Conservation (phyloP, 2,797 vertebrate species). For the Falco cherrug region DNA sequence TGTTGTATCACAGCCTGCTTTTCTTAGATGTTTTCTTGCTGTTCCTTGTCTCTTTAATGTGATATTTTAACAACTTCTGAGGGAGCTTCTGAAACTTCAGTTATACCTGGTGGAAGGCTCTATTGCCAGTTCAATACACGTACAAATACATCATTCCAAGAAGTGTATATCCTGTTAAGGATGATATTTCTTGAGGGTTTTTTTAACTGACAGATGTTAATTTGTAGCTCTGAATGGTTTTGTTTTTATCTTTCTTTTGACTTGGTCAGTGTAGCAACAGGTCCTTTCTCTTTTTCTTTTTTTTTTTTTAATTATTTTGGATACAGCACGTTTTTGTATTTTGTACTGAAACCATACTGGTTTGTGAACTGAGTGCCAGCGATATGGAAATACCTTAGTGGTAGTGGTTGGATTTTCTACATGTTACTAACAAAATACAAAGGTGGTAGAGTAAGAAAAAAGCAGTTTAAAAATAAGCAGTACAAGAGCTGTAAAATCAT, state of each 20-base stretch:
- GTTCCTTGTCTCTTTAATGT: constrained; percentile 92
- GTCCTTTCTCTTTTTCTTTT: constrained; percentile 3
- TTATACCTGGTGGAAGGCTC: constrained; percentile 72
- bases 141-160: constrained; percentile 36
- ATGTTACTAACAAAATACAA: background rate
- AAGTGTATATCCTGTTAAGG: constrained; percentile 56
- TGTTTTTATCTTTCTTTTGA: background rate
- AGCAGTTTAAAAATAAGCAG: background rate
- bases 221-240: constrained; percentile 47
- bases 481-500: constrained; percentile 2
- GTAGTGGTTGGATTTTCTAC: constrained; percentile 52
- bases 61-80: constrained; percentile 84
- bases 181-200: constrained; percentile 72
- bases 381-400: constrained; percentile 45
- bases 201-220: constrained; percentile 64
- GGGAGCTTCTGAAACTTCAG: constrained; percentile 75
- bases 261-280: constrained; percentile 63
- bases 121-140: constrained; percentile 38
- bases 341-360: constrained; percentile 71
- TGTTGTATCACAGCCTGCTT: constrained; percentile 91
- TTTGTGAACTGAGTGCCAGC: constrained; percentile 68
- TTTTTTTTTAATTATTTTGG: background rate
- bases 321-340: constrained; percentile 70
- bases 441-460: constrained; percentile 37
- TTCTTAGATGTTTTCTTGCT: constrained; percentile 86